These are phyloP conservation scores for Cantharis flavilabris DNA, from an alignment of 2,888 invertebrate species.

Conservation along the genomic window DNA sequence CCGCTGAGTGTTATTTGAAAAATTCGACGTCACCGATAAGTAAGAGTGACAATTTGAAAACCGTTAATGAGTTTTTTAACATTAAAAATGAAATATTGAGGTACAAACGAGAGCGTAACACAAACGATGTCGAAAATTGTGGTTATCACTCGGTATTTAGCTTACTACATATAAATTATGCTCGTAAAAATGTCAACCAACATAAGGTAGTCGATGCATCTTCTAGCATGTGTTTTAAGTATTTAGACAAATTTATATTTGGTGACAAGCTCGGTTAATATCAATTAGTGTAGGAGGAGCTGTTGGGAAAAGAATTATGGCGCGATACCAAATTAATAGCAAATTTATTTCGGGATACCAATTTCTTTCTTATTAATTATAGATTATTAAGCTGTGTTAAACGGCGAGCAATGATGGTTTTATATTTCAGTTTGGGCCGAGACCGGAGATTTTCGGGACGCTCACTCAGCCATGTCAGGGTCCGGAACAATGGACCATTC, in stretches of 20 bases:
- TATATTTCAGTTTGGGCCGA: conserved; percentile 85
- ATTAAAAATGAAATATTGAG: conserved; percentile 1
- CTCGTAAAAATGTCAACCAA: conserved; percentile 48
- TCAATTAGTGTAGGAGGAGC: conserved; percentile 37
- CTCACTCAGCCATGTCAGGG: conserved; percentile 68
- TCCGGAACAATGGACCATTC: conserved; percentile 66
- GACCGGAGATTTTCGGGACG: conserved; percentile 85
- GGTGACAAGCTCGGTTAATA: conserved; percentile 25
- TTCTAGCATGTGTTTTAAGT: conserved; percentile 45
- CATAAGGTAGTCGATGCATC: conserved; percentile 49
- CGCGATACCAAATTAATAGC: not conserved
- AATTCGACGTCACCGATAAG: not conserved
- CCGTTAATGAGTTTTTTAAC: not conserved
- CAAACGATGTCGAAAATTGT: conserved; percentile 46
- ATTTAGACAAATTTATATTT: conserved; percentile 41
- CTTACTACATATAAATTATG: conserved; percentile 41
- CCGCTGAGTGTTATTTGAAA: not conserved
- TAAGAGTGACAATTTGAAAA: not conserved
- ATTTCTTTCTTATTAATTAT: not conserved
- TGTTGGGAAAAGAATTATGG: not conserved
- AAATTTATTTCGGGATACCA: not conserved
- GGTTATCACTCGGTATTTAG: conserved; percentile 42
- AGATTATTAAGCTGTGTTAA: not conserved
- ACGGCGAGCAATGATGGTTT: conserved; percentile 44
- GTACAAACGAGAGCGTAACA: conserved; percentile 28